These are phyloP conservation scores for Gisinianus flammeolus DNA, from an alignment of 2,888 invertebrate species.

Conservation along the genomic window DNA sequence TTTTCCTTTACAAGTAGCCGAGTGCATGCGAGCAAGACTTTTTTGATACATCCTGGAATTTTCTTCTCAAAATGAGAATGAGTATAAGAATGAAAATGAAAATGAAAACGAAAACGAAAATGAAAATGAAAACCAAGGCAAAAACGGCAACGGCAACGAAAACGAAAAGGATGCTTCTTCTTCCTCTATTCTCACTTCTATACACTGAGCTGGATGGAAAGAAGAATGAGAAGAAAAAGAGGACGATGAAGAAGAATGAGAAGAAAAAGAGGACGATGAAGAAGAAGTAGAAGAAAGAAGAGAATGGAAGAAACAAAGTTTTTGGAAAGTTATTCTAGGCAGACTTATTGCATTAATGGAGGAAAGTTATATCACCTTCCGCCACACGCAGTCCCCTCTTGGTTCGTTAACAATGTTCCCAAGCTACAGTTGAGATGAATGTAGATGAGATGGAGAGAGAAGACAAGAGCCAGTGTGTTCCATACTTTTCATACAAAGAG, in stretches of 20 bases:
- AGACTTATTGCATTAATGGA: constrained; percentile 8
- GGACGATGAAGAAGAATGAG: background rate
- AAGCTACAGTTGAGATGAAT: background rate
- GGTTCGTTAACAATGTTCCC: background rate
- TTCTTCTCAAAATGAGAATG: background rate
- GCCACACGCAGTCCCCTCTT: background rate
- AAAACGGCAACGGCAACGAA: no score
- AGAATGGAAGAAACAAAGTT: no score
- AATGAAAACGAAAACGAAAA: background rate
- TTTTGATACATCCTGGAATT: background rate
- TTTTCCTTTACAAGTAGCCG: no score
- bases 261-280: background rate
- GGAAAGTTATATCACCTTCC: background rate
- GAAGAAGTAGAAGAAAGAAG: background rate
- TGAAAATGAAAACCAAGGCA: background rate
- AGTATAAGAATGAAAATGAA: background rate
- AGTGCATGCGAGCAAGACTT: background rate
- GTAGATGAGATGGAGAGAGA: no score
- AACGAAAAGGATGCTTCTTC: no score
- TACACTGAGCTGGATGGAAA: no score
- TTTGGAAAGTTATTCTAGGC: constrained; percentile 4
- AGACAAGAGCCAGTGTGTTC: background rate
- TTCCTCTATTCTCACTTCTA: no score
- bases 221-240: no score
- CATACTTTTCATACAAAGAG: no score